Conservation (phyloP, 2,113 vertebrate genomes). For the Hyla sarda region DNA sequence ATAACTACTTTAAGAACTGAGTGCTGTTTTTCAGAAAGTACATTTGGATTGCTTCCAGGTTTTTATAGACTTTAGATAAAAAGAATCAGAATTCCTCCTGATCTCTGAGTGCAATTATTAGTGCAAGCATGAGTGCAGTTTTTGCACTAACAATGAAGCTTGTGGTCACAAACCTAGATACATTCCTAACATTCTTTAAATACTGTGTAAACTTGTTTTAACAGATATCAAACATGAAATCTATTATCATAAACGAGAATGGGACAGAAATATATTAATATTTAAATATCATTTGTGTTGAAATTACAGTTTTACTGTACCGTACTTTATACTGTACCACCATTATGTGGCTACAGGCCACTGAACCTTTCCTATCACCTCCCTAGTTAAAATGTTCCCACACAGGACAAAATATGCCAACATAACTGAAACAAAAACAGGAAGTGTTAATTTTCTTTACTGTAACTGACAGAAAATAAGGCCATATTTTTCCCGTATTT, state of each 20-base stretch:
- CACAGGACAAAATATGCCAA: too few relatives aligned
- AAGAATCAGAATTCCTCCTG: constrained; percentile 8
- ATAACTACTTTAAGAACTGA: background rate
- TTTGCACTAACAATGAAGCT: constrained; percentile 26
- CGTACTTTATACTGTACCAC: too few relatives aligned
- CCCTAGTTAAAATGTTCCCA: too few relatives aligned
- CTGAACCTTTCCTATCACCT: too few relatives aligned
- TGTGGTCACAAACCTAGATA: constrained; percentile 13
- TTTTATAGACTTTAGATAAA: background rate
- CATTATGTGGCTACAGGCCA: too few relatives aligned
- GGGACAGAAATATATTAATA: background rate
- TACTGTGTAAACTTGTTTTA: constrained; percentile 46
- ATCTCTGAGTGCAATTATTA: constrained; percentile 44
- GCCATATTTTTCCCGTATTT: too few relatives aligned
- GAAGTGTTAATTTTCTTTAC: too few relatives aligned
- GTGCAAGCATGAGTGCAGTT: constrained; percentile 26
- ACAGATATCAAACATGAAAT: constrained; percentile 52
- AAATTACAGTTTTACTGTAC: too few relatives aligned
- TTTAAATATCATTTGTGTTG: background rate
- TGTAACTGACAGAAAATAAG: too few relatives aligned
- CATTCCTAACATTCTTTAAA: constrained; percentile 49
- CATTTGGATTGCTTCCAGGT: constrained; percentile 17
- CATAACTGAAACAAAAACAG: too few relatives aligned
- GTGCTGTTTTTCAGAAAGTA: background rate
- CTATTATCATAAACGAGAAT: background rate